Evolutionary conservation across 2,797 vertebrate genomes (phyloP), one percentile per base, ranked within the genome.

Genomic region (Centroberyx gerrardi): DNA sequence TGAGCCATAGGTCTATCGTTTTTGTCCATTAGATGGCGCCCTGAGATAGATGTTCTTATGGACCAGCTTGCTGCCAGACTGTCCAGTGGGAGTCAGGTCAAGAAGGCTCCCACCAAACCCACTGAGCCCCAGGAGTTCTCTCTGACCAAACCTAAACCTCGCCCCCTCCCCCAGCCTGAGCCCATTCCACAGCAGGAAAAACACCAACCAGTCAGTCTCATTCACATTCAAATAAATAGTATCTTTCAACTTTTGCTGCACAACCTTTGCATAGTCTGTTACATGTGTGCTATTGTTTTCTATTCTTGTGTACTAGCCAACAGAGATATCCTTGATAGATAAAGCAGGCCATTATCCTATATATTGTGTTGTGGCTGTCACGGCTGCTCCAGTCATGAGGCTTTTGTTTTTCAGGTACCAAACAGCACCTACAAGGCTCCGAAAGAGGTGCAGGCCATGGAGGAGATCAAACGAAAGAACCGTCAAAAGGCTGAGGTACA

Each of bases 61-160:
- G 84, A 88, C 58, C 88, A 95, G 59, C 93, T 98, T 56, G 85
- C 85, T 68, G 88, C 87, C 10, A 89, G 69, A 90, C 64, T 88
- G 51, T 71, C 68, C 52, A 55, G 58, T 71, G 64, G 15, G 54
- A 68, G 46, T 62, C 59, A 62, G 38, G 22, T 69, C 12, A 90
- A 87, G 80, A 95, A 93, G 92, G 59, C 76, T 48, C 58, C 77
- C 0, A 59, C 70, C 18, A 96, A 84, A 80, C 89, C 85, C 82
- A 99, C 96, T 8, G 64, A 95, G 72, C 94, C 95, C 18, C 91
- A 90, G 84, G 96, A 96, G 87, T 98, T 99, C 88, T 83, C 88
- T 75, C 90, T 99, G 81, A 97, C 95, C 17, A 84, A 89, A 59
- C 94, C 96, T 17, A 97, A 90, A 87, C 93, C 94, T 77, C 94